Conservation (phyloP, 2,888 invertebrate genomes). For the Heliconius sara region DNA sequence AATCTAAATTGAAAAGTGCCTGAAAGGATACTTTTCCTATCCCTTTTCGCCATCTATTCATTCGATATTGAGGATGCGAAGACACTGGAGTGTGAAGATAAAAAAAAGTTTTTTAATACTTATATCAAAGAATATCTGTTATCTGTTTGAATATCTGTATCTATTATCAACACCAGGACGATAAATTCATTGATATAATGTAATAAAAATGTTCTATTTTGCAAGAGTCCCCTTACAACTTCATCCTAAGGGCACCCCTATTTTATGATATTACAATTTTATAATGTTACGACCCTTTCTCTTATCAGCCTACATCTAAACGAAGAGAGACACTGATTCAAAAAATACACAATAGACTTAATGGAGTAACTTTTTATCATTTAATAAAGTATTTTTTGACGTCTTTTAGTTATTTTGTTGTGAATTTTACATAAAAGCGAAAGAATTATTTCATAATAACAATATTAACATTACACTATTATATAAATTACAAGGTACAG, state of each 20-base stretch:
- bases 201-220: conserved; percentile 25
- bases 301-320: conserved; percentile 25
- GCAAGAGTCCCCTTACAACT: conserved; percentile 16
- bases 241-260: conserved; percentile 11
- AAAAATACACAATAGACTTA: conserved; percentile 19
- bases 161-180: not conserved
- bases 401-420: not conserved
- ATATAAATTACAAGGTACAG: not conserved
- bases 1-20: not conserved
- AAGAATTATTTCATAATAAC: not conserved
- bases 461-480: not conserved
- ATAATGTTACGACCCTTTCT: conserved; percentile 24
- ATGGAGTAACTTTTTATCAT: conserved; percentile 7
- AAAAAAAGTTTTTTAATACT: too few species aligned
- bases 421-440: not conserved
- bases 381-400: not conserved
- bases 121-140: not conserved
- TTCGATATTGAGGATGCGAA: too few species aligned
- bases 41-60: too few species aligned
- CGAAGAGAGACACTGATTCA: conserved; percentile 2
- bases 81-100: too few species aligned
- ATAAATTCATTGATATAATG: conserved; percentile 15
- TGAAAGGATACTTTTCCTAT: too few species aligned
- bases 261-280: conserved; percentile 27
- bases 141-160: too few species aligned